Percentiles rank a stretch among this genome's conserved stretches.
phyloP scores from a whole-genome alignment of 2,888 invertebrate species.

The Lepidonotus clava region DNA sequence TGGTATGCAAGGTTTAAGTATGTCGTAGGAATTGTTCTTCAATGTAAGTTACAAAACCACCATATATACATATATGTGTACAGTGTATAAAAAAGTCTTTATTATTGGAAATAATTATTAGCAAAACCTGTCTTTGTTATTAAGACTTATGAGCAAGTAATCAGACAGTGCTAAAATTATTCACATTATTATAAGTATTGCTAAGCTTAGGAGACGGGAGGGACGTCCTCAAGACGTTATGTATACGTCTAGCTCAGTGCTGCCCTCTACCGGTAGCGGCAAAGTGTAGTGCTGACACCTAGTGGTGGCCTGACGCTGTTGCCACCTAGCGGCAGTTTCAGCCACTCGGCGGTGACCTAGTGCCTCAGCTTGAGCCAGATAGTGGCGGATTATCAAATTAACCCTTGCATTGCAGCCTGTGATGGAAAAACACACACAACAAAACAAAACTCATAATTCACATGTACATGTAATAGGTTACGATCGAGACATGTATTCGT shows the following conservation, averaged over 20 bases:
- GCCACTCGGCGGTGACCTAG: background rate
- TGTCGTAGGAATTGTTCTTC: slow-evolving; percentile 14
- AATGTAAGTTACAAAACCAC: background rate
- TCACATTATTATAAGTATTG: background rate
- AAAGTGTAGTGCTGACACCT: slow-evolving; percentile 39
- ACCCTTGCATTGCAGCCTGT: slow-evolving; percentile 51
- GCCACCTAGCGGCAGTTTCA: background rate
- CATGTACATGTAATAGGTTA: background rate
- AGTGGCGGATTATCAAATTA: background rate
- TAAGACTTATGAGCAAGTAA: slow-evolving; percentile 30
- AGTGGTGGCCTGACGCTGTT: slow-evolving; percentile 8
- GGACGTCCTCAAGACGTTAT: background rate
- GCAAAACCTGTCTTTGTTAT: slow-evolving; percentile 32
- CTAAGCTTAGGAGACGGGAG: background rate
- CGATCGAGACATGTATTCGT: background rate
- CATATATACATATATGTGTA: background rate
- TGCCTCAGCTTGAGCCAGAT: slow-evolving; percentile 47
- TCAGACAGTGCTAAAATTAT: background rate
- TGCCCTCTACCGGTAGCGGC: background rate
- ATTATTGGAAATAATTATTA: slow-evolving; percentile 2
- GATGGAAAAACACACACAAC: background rate
- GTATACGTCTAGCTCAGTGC: slow-evolving; percentile 3
- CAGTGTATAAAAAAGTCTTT: slow-evolving; percentile 28
- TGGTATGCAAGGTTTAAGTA: slow-evolving; percentile 7
- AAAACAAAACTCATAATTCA: slow-evolving; percentile 23